phyloP scores from a whole-genome alignment of 92 coral and sea anemone species.

The Parazoanthus swiftii region DNA sequence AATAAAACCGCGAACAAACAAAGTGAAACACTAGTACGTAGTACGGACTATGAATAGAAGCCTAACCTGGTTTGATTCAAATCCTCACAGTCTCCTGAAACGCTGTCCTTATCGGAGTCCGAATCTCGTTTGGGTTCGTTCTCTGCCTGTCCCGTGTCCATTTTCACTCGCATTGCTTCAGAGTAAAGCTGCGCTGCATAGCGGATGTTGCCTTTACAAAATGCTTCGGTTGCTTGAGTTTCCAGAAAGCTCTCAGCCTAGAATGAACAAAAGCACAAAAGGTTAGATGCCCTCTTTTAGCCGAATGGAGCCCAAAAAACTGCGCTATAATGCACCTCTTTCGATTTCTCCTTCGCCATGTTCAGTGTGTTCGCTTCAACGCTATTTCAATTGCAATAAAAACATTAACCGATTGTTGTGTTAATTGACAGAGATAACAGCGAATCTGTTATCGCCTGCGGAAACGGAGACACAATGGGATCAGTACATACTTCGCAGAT shows the following conservation, averaged over 20 bases:
- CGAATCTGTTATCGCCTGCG: constrained; percentile 43
- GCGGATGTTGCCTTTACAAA: constrained; percentile 38
- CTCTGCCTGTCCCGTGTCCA: background rate
- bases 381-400: constrained; percentile 15
- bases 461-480: constrained; percentile 16
- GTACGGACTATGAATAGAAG: background rate
- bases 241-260: constrained; percentile 24
- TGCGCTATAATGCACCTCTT: background rate
- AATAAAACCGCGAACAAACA: background rate
- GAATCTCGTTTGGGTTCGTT: background rate
- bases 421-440: constrained; percentile 25
- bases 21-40: background rate
- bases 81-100: constrained; percentile 8
- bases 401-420: constrained; percentile 34
- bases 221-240: constrained; percentile 36
- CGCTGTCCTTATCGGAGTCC: constrained; percentile 18
- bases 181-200: constrained; percentile 36
- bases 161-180: constrained; percentile 24
- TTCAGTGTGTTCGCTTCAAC: background rate
- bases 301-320: background rate
- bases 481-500: constrained; percentile 31
- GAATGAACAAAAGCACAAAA: background rate
- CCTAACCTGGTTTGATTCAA: constrained; percentile 23
- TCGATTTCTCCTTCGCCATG: constrained; percentile 28
- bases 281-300: background rate